phyloP scores from a whole-genome alignment of 1,140 invertebrate genomes.

The Drusus annulatus region DNA sequence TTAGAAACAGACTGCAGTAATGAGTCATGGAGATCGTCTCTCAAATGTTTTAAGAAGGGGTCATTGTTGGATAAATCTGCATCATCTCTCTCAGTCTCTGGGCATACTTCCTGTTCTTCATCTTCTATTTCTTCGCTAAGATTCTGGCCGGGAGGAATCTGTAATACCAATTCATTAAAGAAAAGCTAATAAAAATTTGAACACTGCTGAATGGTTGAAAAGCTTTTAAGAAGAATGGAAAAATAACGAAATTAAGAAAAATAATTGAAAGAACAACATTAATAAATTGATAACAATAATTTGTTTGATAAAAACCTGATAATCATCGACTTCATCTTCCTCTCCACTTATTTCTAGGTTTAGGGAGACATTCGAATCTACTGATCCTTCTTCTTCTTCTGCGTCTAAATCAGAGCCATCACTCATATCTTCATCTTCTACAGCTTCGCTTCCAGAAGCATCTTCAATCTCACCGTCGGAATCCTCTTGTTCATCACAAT shows the following conservation, averaged over 20 bases:
- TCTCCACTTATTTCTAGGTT: conserved; percentile 38
- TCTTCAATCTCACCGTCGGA: background rate
- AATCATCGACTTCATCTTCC: conserved; percentile 25
- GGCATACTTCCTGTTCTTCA: conserved; percentile 52
- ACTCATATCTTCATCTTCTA: conserved; percentile 49
- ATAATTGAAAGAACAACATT: no score
- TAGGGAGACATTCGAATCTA: conserved; percentile 45
- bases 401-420: conserved; percentile 54
- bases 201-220: no score
- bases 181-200: background rate
- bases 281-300: no score
- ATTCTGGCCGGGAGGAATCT: conserved; percentile 10
- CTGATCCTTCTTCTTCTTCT: conserved; percentile 62
- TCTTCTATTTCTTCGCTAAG: conserved; percentile 46
- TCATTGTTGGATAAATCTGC: conserved; percentile 70
- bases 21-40: conserved; percentile 75
- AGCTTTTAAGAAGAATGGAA: no score
- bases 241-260: no score
- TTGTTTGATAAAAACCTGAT: conserved; percentile 26
- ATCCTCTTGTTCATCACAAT: background rate
- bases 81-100: conserved; percentile 63
- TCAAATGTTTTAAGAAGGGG: conserved; percentile 78
- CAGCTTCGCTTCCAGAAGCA: background rate
- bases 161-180: background rate
- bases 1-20: conserved; percentile 72